Evolutionary conservation across 2,113 vertebrate species (phyloP).

Genomic region (Anolis carolinensis): DNA sequence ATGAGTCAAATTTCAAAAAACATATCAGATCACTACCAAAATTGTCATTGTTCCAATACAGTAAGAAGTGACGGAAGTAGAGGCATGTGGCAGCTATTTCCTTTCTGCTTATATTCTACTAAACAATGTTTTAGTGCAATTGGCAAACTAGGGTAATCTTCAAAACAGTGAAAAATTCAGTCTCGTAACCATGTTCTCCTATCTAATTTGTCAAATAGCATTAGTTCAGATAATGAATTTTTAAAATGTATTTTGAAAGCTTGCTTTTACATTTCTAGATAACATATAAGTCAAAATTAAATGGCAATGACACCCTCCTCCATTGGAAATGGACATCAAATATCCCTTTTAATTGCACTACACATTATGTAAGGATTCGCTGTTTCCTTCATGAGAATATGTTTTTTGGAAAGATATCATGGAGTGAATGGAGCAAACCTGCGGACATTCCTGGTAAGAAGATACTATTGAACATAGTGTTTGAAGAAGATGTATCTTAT

Average conservation of each 20-base stretch:
- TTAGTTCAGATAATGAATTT: not conserved
- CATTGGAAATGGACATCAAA: constrained; percentile 79
- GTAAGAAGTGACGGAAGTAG: no score
- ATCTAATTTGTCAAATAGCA: not conserved
- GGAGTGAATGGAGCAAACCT: constrained; percentile 77
- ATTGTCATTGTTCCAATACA: no score
- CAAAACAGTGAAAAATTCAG: not conserved
- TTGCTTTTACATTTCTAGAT: constrained; percentile 53
- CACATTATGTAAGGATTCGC: constrained; percentile 71
- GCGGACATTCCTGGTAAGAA: constrained; percentile 70
- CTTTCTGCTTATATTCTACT: not conserved
- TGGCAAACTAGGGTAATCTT: not conserved
- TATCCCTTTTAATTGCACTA: constrained; percentile 75
- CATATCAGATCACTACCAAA: no score
- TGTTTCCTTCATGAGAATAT: constrained; percentile 61
- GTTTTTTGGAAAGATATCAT: constrained; percentile 68
- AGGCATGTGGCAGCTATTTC: not conserved
- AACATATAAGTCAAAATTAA: constrained; percentile 63
- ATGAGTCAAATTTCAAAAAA: no score
- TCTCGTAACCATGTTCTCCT: not conserved
- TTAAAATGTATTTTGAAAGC: not conserved
- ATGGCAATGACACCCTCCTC: constrained; percentile 45
- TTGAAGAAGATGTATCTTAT: not conserved
- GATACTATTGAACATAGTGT: not conserved
- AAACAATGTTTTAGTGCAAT: not conserved